Base-by-base conservation (phyloP, 1,140 invertebrate species). In the Globodera ellingtonae region DNA sequence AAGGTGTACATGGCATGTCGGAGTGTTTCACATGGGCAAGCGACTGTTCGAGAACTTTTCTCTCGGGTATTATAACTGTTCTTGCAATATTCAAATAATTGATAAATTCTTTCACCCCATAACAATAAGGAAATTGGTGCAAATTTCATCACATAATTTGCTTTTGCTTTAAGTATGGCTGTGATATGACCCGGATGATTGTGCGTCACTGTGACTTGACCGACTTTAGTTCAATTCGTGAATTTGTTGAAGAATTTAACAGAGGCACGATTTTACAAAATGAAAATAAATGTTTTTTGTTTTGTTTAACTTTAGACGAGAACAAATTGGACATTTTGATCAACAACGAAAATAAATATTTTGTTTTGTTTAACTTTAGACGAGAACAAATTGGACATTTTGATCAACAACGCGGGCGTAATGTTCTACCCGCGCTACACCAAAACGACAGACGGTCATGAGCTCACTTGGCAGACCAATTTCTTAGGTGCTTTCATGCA, bases 331-430 rank as follows among this genome's bases (percentile, higher is more conserved):
- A 44, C 35, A 10, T n/a, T n/a, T n/a, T n/a, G n/a, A n/a, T n/a
- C n/a, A n/a, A n/a, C n/a, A n/a, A n/a, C 2, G 59, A 21, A 24
- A 65, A 13, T 21, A 65, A 62, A 65, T 21, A 2, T 65, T 65
- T 13, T 65, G 1, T 75, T 21, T 67, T 21, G n/a, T 79, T 72
- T 74, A 6, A 21, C 72, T 86, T 84, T 65, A 85, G 83, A 78
- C 5, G 84, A 85, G 69, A 69, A 85, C 21, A 84, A 84, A 21
- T 35, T 85, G 24, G 84, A 85, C 50, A 79, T 82, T 65, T 73
- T 85, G 50, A 85, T 85, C 35, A 85, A 85, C 59, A 85, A 85
- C 77, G 84, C 84, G 46, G 84, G 85, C 10, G 69, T 86, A 21
- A 85, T 85, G 85, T 86, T 85, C 47, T 81, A 80, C 35, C 83